Evolutionary conservation across 92 coral and sea anemone species (phyloP), one percentile per base, ranked within the genome.

Genomic region (Blastomussa wellsi): DNA sequence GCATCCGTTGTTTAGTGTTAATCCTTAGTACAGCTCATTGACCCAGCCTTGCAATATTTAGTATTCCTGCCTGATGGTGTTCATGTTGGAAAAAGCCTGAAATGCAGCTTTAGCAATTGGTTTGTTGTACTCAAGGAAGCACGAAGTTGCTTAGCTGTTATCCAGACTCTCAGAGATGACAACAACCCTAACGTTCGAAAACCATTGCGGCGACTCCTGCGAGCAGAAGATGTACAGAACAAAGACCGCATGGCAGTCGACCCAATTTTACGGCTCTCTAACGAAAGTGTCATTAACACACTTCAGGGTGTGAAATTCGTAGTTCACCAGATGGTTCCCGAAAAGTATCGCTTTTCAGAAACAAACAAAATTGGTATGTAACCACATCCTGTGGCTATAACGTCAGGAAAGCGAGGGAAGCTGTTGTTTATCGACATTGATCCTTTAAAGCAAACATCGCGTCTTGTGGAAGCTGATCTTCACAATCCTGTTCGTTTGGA

Each of bases 1-100:
- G 67, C 67, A 26, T 60, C 14, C 67, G 15, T 60, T 60, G 15
- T 10, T 9, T 26, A 26, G 33, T 60, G 3, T 26, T 60, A 33
- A 26, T 26, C 9, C 67, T 60, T n/a, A n/a, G 32, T n/a, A 60
- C 67, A 7, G 4, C 31, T 0, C 15, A 60, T 59, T 59, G 66
- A 59, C 66, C 66, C 66, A 22, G 31, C 78, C 37, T 73, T 69
- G 16, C 60, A 82, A 35, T 81, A 62, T 82, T 33, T 82, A 32
- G 86, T 78, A 41, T 77, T 68, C 77, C 81, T 87, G 36, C 91
- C 93, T 82, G 86, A 87, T 77, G 88, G 81, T 26, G 91, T 86
- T 3, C 92, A 90, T 67, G 90, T 90, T 1, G 84, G 87, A 31
- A 86, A 90, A 48, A 90, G 84, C 84, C 19, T 86, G 17, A 90